Evolutionary conservation across 2,797 vertebrate species (phyloP).

Genomic region (Sciurus vulgaris): DNA sequence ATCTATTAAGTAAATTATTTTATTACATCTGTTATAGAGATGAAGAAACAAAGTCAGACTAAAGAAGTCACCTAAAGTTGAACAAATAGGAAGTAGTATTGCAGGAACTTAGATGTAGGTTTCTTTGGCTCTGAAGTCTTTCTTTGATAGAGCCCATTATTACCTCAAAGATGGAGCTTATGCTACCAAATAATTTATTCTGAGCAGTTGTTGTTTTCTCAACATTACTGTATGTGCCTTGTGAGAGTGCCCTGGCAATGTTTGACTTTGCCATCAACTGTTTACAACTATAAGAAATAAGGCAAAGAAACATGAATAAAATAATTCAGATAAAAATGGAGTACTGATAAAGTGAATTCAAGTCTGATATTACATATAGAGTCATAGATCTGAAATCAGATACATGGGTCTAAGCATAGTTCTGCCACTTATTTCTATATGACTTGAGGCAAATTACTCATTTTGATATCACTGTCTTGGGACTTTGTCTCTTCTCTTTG

Average conservation of each 20-base stretch:
- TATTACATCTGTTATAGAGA: not conserved
- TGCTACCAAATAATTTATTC: not conserved
- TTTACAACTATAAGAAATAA: slow-evolving; percentile 50
- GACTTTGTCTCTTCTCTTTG: not conserved
- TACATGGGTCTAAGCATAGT: not conserved
- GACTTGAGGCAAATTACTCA: slow-evolving; percentile 15
- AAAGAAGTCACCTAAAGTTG: not conserved
- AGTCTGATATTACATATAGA: not conserved
- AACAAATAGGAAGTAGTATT: not conserved
- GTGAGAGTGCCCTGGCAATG: not conserved
- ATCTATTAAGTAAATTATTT: not conserved
- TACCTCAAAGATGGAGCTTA: not conserved
- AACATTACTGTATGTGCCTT: not conserved
- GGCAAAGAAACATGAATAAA: slow-evolving; percentile 18
- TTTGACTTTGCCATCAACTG: slow-evolving; percentile 23
- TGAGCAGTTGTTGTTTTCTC: not conserved
- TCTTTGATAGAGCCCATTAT: not conserved
- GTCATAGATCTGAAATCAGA: not conserved
- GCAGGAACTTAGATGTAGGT: not conserved
- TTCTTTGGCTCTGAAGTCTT: not conserved
- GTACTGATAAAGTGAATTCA: slow-evolving; percentile 7
- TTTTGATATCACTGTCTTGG: not conserved
- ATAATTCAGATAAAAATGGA: slow-evolving; percentile 38
- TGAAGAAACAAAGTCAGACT: not conserved
- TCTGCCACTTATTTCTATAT: slow-evolving; percentile 26